Evolutionary conservation across 2,888 invertebrate genomes (phyloP).

Genomic region (Timema podura): DNA sequence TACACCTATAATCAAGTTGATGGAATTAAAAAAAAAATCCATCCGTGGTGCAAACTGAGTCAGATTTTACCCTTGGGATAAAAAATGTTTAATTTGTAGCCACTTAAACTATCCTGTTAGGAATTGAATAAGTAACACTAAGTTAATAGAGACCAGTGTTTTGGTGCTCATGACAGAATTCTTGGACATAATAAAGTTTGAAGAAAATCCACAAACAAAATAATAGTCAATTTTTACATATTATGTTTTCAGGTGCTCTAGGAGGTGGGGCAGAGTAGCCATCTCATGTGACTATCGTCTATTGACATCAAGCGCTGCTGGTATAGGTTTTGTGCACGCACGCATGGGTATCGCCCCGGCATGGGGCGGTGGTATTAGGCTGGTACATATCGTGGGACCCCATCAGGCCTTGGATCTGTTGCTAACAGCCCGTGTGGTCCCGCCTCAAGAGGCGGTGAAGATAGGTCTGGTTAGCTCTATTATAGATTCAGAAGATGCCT

Average conservation of each 20-base stretch:
- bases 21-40: too few species aligned
- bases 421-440: constrained; percentile 39
- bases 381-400: constrained; percentile 44
- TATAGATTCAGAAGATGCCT: constrained; percentile 36
- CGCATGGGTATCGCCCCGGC: constrained; percentile 50
- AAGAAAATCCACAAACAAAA: neutral
- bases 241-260: constrained; percentile 41
- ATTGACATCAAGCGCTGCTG: constrained; percentile 38
- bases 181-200: constrained; percentile 21
- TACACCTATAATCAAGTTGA: too few species aligned
- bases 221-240: constrained; percentile 22
- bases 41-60: too few species aligned
- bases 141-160: too few species aligned
- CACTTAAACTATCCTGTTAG: too few species aligned
- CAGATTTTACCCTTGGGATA: neutral
- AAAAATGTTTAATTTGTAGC: constrained; percentile 9
- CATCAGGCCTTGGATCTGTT: constrained; percentile 45
- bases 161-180: too few species aligned
- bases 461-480: constrained; percentile 45
- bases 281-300: constrained; percentile 50
- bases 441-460: constrained; percentile 41
- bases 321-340: constrained; percentile 48
- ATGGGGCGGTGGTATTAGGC: constrained; percentile 49
- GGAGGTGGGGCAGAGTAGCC: constrained; percentile 54
- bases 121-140: too few species aligned